Conservation (phyloP, 1,140 invertebrate genomes). For the Bombus superbus region DNA sequence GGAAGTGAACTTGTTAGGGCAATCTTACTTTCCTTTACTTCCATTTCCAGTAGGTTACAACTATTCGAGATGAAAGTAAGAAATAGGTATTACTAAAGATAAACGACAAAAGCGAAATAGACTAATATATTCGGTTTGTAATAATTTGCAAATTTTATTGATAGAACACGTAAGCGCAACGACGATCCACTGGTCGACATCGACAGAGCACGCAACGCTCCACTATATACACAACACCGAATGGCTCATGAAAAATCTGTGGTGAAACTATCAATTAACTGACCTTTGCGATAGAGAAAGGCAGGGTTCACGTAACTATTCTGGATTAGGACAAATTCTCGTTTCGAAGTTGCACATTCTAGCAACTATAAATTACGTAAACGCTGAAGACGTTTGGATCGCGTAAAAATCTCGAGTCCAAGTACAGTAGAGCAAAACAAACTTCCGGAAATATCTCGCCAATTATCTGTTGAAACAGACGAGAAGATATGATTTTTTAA, state of each 20-base stretch:
- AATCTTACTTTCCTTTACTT: not conserved
- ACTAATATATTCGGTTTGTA: not conserved
- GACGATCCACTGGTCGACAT: constrained; percentile 67
- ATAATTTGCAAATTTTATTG: constrained; percentile 22
- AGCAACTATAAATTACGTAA: not conserved
- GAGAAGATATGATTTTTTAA: not conserved
- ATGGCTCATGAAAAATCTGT: constrained; percentile 39
- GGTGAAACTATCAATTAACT: constrained; percentile 44
- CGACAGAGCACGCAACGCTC: constrained; percentile 37
- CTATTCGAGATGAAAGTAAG: too few relatives aligned
- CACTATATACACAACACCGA: constrained; percentile 18
- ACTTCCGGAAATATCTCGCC: not conserved
- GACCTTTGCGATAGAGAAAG: constrained; percentile 42
- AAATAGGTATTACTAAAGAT: too few relatives aligned
- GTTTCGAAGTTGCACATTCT: not conserved
- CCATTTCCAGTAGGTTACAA: not conserved
- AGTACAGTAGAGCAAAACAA: not conserved
- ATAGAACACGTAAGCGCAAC: constrained; percentile 30
- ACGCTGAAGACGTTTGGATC: not conserved
- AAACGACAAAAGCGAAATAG: not conserved
- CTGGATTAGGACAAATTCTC: not conserved
- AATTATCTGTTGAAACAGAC: not conserved
- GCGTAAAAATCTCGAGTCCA: not conserved
- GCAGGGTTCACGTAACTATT: not conserved
- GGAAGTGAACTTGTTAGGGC: not conserved